Base-by-base conservation (phyloP, 2,888 invertebrate genomes). In the Cryptocheilus praepositus region DNA sequence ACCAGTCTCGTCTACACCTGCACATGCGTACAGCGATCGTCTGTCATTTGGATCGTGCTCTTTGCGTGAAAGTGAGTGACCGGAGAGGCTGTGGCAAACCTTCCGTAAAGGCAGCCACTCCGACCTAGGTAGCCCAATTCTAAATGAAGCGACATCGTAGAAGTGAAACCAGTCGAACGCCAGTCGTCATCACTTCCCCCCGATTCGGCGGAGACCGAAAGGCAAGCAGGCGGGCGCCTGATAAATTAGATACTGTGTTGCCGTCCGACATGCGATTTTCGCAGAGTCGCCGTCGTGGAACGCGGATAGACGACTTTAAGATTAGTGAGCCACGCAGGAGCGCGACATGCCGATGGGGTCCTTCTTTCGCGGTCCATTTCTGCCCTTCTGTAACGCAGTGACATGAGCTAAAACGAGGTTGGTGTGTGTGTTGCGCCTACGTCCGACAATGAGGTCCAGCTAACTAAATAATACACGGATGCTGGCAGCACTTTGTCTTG, bases 41-140 rank as follows among this genome's bases (percentile, higher is more conserved):
- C 36, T 1, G 11, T 11, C 36, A 11, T 36, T 36, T 16, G 49
- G 2, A 16, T 49, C 18, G 18, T 5, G 49, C 49, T 16, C 4
- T n/a, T 3, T 45, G 49, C 49, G 49, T 18, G 19, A 56, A 18
- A 67, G 67, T 73, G 73, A 73, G 69, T 72, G 70, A 70, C 67
- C 65, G 70, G 63, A 64, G 67, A 45, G 73, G 63, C 58, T 73
- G 73, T 65, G 58, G 60, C 61, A 73, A 71, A 73, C 69, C 70
- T 73, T 56, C 68, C 70, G 68, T 75, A 73, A 73, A 75, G 69
- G 49, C 49, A 18, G 49, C 16, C 18, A 13, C 49, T 49, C n/a
- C 49, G 49, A 49, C 18, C 49, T 16, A 49, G 49, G 49, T 49
- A 49, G 3, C 49, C 49, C 49, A 49, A 49, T 49, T 49, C 49